Conservation (phyloP, 2,888 invertebrate genomes). For the Heteromyza rotundicornis region DNA sequence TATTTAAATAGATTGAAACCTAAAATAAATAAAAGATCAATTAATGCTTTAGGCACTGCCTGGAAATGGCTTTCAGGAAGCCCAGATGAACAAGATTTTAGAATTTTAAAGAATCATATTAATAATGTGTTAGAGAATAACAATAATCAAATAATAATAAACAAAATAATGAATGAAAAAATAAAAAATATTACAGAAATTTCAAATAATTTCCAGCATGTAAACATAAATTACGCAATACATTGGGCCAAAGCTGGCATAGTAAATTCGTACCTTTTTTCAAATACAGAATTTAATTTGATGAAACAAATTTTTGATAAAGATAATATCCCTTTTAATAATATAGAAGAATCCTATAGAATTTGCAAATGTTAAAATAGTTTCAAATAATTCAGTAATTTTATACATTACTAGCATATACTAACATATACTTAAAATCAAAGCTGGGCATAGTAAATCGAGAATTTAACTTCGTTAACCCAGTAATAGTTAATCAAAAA, state of each 20-base stretch:
- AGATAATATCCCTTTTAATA: slow-evolving; percentile 2
- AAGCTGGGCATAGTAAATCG: too few species aligned
- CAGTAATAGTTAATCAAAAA: background rate
- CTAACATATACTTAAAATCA: too few species aligned
- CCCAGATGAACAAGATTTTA: background rate
- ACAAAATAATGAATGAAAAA: background rate
- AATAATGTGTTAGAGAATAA: background rate
- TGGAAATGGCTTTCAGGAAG: slow-evolving; percentile 4
- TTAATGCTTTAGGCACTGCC: background rate
- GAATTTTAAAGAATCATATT: background rate
- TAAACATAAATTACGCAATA: slow-evolving; percentile 6
- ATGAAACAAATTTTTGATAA: slow-evolving; percentile 2
- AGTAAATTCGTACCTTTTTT: background rate
- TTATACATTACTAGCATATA: background rate
- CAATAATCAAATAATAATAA: slow-evolving; percentile 3
- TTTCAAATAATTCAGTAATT: slow-evolving; percentile 1
- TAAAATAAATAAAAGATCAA: slow-evolving; percentile 6
- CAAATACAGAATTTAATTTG: background rate
- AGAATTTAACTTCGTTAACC: background rate
- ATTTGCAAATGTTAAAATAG: slow-evolving; percentile 4
- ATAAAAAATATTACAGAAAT: slow-evolving; percentile 3
- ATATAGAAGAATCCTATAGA: background rate
- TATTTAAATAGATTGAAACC: background rate
- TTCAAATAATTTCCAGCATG: background rate
- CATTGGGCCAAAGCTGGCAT: slow-evolving; percentile 2